These are phyloP conservation scores for Nymphalis io DNA, from an alignment of 1,140 invertebrate genomes.

Conservation along the genomic window DNA sequence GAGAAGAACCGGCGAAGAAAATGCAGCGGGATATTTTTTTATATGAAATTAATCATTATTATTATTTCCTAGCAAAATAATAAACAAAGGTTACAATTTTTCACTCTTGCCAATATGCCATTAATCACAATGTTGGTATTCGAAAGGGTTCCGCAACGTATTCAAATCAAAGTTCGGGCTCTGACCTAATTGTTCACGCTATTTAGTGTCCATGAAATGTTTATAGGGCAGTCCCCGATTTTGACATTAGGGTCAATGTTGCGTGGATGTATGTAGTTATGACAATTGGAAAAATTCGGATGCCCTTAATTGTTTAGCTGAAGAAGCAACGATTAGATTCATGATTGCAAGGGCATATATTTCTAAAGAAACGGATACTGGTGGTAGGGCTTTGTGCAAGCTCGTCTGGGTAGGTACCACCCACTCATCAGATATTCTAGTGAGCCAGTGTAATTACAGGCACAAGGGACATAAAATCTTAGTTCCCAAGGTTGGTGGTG, in stretches of 20 bases:
- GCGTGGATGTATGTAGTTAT: background rate
- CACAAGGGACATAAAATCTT: too few species aligned
- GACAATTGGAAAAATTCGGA: constrained; percentile 15
- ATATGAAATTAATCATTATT: too few species aligned
- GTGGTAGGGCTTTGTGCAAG: too few species aligned
- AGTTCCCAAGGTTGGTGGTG: too few species aligned
- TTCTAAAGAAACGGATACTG: background rate
- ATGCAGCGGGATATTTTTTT: too few species aligned
- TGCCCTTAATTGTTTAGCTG: constrained; percentile 19
- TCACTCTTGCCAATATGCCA: background rate
- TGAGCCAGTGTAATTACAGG: too few species aligned
- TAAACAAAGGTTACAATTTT: too few species aligned
- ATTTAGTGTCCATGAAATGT: background rate
- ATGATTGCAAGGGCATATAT: constrained; percentile 18
- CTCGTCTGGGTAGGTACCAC: too few species aligned
- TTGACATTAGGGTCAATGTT: constrained; percentile 28
- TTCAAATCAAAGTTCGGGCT: background rate
- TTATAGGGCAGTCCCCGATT: constrained; percentile 1
- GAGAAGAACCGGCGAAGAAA: too few species aligned
- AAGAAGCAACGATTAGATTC: constrained; percentile 2
- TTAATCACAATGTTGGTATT: background rate
- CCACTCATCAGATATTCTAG: too few species aligned
- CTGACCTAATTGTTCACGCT: background rate
- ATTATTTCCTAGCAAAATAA: too few species aligned
- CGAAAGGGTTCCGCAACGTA: background rate